Percentiles rank a stretch among this genome's conserved stretches.
These are phyloP conservation scores for Diplolepis rosae DNA, from an alignment of 2,888 invertebrate genomes.

Conservation along the genomic window DNA sequence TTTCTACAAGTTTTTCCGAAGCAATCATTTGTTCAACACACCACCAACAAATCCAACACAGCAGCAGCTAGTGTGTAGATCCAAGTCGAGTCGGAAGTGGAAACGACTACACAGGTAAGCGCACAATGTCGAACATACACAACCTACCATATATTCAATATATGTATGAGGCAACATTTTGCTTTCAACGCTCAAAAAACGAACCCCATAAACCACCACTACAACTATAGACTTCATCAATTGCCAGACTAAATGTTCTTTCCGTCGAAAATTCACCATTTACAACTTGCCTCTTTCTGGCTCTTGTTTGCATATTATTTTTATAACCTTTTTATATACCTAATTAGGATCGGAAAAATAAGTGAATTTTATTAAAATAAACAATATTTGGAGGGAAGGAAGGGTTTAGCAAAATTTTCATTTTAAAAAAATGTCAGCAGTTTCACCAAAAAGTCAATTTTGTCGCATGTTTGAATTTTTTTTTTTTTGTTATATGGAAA, in stretches of 20 bases:
- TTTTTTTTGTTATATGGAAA: no score
- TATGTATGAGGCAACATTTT: constrained; percentile 50
- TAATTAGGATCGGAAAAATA: no score
- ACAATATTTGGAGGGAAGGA: no score
- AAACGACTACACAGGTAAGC: constrained; percentile 47
- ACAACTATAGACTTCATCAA: background rate
- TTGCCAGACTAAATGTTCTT: constrained; percentile 6
- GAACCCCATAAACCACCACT: constrained; percentile 43
- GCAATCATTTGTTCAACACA: constrained; percentile 71
- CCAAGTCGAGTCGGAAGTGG: constrained; percentile 47
- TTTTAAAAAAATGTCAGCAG: no score
- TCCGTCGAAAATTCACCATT: background rate
- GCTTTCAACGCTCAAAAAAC: constrained; percentile 46
- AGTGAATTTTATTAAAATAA: no score
- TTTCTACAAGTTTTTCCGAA: constrained; percentile 62
- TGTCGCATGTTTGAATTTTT: no score
- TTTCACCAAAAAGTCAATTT: no score
- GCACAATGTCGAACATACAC: constrained; percentile 43
- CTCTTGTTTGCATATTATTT: background rate
- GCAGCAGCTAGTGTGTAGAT: constrained; percentile 45
- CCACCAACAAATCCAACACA: constrained; percentile 70
- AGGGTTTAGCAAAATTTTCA: no score
- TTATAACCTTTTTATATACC: background rate
- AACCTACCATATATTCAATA: constrained; percentile 40
- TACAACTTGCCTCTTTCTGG: no score